Percentiles rank a stretch among this genome's conserved stretches.
phyloP scores from a whole-genome alignment of 2,797 vertebrate genomes.

The Acipenser ruthenus region DNA sequence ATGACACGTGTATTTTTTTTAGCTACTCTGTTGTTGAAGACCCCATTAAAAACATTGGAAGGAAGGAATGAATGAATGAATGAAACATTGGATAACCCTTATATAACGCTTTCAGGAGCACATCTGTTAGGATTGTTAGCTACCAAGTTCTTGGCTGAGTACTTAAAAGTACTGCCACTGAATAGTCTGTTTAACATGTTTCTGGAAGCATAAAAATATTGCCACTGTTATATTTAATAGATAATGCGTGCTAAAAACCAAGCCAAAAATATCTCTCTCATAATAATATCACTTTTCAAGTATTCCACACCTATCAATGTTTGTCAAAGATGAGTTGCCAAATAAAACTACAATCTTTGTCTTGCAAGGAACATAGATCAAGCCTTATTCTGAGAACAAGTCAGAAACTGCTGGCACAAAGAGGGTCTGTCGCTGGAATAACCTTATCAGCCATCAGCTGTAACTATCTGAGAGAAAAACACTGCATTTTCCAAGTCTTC shows the following conservation, averaged over 20 bases:
- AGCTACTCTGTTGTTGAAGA: too few species aligned
- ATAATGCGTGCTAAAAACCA: conserved; percentile 29
- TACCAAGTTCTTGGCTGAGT: too few species aligned
- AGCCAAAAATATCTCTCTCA: conserved; percentile 33
- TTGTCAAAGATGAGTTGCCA: conserved; percentile 49
- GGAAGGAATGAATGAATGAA: too few species aligned
- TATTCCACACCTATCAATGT: conserved; percentile 38
- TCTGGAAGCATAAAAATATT: too few species aligned
- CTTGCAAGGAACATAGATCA: conserved; percentile 49
- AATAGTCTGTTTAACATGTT: too few species aligned
- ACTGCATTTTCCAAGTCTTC: too few species aligned
- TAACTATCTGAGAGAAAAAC: conserved; percentile 55
- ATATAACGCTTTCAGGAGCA: too few species aligned
- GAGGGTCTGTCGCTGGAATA: conserved; percentile 46
- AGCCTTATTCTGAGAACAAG: conserved; percentile 72
- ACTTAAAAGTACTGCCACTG: too few species aligned
- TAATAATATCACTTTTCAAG: conserved; percentile 22
- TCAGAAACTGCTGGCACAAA: conserved; percentile 66
- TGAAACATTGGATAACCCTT: too few species aligned
- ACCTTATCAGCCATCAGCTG: conserved; percentile 73
- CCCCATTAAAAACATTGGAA: too few species aligned
- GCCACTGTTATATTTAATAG: conserved; percentile 6
- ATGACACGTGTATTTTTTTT: too few species aligned
- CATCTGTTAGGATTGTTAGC: too few species aligned
- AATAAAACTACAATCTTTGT: conserved; percentile 50